These are phyloP conservation scores for Musca domestica DNA, from an alignment of 1,140 invertebrate genomes.

Conservation along the genomic window DNA sequence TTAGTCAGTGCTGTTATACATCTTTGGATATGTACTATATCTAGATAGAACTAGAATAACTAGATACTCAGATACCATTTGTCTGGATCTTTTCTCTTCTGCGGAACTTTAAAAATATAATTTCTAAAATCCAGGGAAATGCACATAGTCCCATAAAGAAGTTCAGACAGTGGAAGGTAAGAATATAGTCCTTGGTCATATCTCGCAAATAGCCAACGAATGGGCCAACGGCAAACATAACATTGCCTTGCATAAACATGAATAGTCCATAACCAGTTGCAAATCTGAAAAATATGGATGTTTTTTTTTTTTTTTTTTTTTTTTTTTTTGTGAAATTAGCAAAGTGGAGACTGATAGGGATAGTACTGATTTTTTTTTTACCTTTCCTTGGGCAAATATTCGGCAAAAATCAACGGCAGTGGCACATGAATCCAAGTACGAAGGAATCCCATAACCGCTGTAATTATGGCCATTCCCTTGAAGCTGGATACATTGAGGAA, in stretches of 20 bases:
- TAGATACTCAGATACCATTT: too few species aligned
- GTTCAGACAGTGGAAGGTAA: constrained; percentile 51
- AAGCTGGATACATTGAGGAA: constrained; percentile 44
- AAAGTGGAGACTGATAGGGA: too few species aligned
- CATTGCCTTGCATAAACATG: constrained; percentile 60
- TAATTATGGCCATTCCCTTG: constrained; percentile 53
- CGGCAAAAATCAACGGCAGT: constrained; percentile 62
- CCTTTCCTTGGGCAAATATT: constrained; percentile 62
- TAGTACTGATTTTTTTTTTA: too few species aligned
- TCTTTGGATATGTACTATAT: too few species aligned
- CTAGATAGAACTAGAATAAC: too few species aligned
- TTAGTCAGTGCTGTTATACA: too few species aligned
- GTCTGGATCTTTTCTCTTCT: constrained; percentile 26
- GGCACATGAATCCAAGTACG: constrained; percentile 60
- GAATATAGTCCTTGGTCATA: constrained; percentile 41
- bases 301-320: too few species aligned
- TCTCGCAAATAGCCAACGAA: constrained; percentile 50
- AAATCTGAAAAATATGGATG: constrained; percentile 54
- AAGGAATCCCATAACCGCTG: constrained; percentile 58
- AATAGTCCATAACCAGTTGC: constrained; percentile 65
- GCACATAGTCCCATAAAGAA: constrained; percentile 50
- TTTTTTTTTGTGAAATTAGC: too few species aligned
- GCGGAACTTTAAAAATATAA: constrained; percentile 42
- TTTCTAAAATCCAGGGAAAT: constrained; percentile 47
- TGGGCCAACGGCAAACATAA: constrained; percentile 46